Conservation (phyloP, 2,888 invertebrate species). For the Diogma glabrata region DNA sequence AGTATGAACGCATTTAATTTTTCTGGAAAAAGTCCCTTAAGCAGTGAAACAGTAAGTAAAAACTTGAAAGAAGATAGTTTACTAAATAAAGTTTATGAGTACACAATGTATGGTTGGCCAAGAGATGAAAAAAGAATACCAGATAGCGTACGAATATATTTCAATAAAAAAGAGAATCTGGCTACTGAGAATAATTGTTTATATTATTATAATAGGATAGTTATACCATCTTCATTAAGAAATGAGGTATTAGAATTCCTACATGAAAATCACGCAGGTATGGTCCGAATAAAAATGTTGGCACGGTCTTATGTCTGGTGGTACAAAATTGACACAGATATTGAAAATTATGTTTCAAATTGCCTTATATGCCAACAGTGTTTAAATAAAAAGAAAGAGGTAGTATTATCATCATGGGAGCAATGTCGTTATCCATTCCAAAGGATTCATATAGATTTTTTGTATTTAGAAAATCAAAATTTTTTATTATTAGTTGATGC, state of each 20-base stretch:
- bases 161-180: neutral
- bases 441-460: conserved; percentile 17
- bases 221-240: conserved; percentile 12
- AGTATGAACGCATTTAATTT: neutral
- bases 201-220: conserved; percentile 14
- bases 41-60: neutral
- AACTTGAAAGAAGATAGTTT: neutral
- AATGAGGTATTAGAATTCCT: conserved; percentile 14
- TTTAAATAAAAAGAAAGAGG: neutral
- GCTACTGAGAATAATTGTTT: conserved; percentile 9
- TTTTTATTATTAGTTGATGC: conserved; percentile 12
- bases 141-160: neutral
- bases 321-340: conserved; percentile 21
- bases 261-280: conserved; percentile 20
- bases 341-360: conserved; percentile 18
- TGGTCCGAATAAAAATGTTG: conserved; percentile 22
- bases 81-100: neutral
- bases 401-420: conserved; percentile 9
- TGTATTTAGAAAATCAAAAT: conserved; percentile 9
- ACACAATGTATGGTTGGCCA: neutral
- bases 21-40: neutral
- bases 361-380: conserved; percentile 18
- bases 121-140: neutral
- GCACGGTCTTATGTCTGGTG: conserved; percentile 22
- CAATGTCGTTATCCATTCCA: conserved; percentile 17